Percentiles rank a stretch among this genome's conserved stretches.
phyloP scores from a whole-genome alignment of 37 sponge, comb jelly and placozoan genomes.

The Aphrocallistes beatrix region DNA sequence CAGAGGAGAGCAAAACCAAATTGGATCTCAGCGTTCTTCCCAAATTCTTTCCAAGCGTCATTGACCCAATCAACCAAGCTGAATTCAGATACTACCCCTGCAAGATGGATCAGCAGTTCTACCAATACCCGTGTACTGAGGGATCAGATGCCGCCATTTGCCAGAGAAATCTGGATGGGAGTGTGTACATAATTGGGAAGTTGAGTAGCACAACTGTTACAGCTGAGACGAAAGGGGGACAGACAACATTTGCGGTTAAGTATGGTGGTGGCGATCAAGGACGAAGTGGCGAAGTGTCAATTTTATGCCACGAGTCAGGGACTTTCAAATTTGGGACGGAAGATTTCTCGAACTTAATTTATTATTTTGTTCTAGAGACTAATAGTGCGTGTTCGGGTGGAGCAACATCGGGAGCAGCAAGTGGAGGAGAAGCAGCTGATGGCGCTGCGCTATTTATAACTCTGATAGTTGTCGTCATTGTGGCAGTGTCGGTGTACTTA shows the following conservation, averaged over 20 bases:
- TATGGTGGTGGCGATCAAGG: not conserved
- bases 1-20: not conserved
- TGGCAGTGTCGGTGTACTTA: conserved; percentile 33
- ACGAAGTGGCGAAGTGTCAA: not conserved
- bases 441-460: not conserved
- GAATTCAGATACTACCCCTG: not conserved
- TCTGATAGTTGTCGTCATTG: not conserved
- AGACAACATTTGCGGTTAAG: not conserved
- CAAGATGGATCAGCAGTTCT: not conserved
- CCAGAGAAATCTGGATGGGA: not conserved
- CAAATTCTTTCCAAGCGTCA: not conserved
- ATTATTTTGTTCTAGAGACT: not conserved
- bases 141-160: not conserved
- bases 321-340: not conserved
- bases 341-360: not conserved
- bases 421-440: not conserved
- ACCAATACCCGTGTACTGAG: not conserved
- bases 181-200: not conserved
- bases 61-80: not conserved
- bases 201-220: not conserved
- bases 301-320: not conserved
- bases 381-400: not conserved
- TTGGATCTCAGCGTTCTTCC: not conserved
- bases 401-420: not conserved
- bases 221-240: not conserved